A percentile compares a stretch with the other conserved stretches of the same genome.
phyloP scores from a whole-genome alignment of 2,113 vertebrate genomes.

The Clarias gariepinus region DNA sequence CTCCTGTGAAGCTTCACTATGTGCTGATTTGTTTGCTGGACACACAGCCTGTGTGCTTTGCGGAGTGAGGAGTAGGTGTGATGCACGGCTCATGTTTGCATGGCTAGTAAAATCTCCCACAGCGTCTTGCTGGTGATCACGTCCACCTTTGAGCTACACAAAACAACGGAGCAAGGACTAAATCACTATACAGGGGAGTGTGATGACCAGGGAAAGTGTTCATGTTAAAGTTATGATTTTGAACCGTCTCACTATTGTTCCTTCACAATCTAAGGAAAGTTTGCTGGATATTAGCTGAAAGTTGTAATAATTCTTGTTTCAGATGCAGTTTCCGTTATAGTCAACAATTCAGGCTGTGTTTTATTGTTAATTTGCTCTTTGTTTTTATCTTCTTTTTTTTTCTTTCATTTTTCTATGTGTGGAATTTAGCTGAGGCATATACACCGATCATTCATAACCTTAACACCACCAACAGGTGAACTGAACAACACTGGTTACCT shows the following conservation, averaged over 20 bases:
- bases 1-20: not conserved
- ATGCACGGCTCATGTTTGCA: slow-evolving; percentile 5
- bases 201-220: not conserved
- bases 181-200: not conserved
- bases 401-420: too few relatives aligned
- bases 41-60: not conserved
- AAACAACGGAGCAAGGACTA: not conserved
- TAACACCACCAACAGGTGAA: too few relatives aligned
- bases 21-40: slow-evolving; percentile 20
- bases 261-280: not conserved
- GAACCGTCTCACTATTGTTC: not conserved
- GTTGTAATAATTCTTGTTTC: not conserved
- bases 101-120: not conserved
- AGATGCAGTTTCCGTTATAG: not conserved
- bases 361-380: too few relatives aligned
- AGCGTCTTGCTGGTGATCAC: not conserved
- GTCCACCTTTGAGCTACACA: not conserved
- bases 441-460: too few relatives aligned
- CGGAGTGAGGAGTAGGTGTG: slow-evolving; percentile 16
- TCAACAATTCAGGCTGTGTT: not conserved
- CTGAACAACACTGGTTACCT: too few relatives aligned
- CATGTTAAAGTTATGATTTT: not conserved
- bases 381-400: too few relatives aligned
- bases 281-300: not conserved
- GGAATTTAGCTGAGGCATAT: not conserved